A percentile compares a stretch with the other conserved stretches of the same genome.
These are phyloP conservation scores for Plebejus anna DNA, from an alignment of 2,888 invertebrate species.

Conservation along the genomic window DNA sequence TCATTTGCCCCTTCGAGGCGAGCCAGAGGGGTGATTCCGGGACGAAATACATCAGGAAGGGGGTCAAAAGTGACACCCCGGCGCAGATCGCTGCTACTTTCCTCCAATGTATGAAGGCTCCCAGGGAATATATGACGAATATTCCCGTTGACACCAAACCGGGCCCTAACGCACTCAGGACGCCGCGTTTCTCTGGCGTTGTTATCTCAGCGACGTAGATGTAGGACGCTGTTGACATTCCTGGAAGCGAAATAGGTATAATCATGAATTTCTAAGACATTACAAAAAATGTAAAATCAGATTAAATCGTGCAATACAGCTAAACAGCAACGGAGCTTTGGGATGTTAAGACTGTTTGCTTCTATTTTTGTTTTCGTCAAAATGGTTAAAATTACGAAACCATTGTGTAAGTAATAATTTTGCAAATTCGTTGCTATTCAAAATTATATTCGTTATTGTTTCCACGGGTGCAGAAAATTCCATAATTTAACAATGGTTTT, in stretches of 20 bases:
- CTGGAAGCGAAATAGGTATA: conserved; percentile 56
- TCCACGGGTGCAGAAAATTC: conserved; percentile 5
- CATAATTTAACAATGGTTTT: conserved; percentile 6
- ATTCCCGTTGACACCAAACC: conserved; percentile 86
- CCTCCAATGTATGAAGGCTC: conserved; percentile 84
- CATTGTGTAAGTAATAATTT: neutral
- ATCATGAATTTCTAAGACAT: neutral
- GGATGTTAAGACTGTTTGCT: neutral
- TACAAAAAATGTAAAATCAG: neutral
- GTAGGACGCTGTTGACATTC: conserved; percentile 84
- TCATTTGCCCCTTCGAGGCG: conserved; percentile 79
- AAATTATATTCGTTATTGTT: neutral
- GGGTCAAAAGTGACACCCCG: conserved; percentile 76
- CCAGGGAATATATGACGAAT: conserved; percentile 83
- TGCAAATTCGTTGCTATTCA: neutral
- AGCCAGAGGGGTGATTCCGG: conserved; percentile 87
- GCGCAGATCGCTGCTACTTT: conserved; percentile 83
- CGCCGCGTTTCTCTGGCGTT: conserved; percentile 83
- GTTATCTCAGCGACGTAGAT: conserved; percentile 85
- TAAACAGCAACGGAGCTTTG: neutral
- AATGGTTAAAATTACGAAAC: neutral
- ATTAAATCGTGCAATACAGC: too few species aligned
- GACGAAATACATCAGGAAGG: conserved; percentile 80
- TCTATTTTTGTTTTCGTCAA: neutral
- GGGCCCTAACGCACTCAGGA: conserved; percentile 84